phyloP scores from a whole-genome alignment of 1,140 invertebrate species.

The Carcinoscorpius rotundicauda region DNA sequence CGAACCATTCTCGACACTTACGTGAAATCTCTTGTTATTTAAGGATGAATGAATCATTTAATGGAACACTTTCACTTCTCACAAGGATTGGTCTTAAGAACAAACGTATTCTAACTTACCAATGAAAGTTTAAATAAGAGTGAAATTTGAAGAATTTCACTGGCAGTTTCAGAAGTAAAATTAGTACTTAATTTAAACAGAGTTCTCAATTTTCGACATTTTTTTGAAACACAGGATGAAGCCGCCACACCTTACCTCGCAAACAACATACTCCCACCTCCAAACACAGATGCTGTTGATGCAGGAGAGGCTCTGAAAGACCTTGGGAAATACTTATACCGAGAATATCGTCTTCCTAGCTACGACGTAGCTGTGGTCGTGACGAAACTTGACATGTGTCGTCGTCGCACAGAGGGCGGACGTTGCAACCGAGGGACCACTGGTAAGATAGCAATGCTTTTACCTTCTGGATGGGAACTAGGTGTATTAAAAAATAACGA shows the following conservation, averaged over 20 bases:
- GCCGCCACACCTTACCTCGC: slow-evolving; percentile 90
- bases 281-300: slow-evolving; percentile 79
- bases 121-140: too few relatives aligned
- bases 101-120: too few relatives aligned
- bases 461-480: neutral
- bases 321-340: slow-evolving; percentile 93
- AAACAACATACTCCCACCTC: slow-evolving; percentile 58
- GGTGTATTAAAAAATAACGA: too few relatives aligned
- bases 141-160: too few relatives aligned
- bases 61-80: too few relatives aligned
- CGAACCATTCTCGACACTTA: too few relatives aligned
- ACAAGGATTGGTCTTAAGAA: too few relatives aligned
- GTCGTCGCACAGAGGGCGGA: slow-evolving; percentile 82
- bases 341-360: slow-evolving; percentile 78
- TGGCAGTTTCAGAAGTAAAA: too few relatives aligned
- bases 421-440: slow-evolving; percentile 93
- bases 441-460: slow-evolving; percentile 55
- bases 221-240: slow-evolving; percentile 51
- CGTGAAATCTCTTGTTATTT: too few relatives aligned
- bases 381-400: slow-evolving; percentile 98
- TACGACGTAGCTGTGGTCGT: slow-evolving; percentile 92
- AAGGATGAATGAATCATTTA: too few relatives aligned
- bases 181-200: neutral
- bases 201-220: neutral
- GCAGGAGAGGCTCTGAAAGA: slow-evolving; percentile 85